These are phyloP conservation scores for Odontamblyopus rebecca DNA, from an alignment of 2,797 vertebrate species.

Conservation along the genomic window DNA sequence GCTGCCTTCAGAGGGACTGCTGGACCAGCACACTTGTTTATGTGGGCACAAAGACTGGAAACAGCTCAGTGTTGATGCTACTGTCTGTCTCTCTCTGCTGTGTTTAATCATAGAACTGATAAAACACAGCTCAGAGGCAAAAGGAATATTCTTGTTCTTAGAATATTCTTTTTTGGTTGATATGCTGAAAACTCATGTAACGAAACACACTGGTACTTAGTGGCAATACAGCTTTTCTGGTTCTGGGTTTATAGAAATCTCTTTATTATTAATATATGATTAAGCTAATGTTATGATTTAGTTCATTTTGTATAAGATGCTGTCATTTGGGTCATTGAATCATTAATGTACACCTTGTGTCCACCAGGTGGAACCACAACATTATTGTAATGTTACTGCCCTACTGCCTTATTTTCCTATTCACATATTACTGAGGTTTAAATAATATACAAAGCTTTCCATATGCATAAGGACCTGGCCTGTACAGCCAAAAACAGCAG, in stretches of 20 bases:
- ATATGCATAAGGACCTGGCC: neutral
- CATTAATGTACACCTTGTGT: neutral
- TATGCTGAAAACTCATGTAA: neutral
- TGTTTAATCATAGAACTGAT: slow-evolving; percentile 19
- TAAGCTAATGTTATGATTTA: too few relatives aligned
- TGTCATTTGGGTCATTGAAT: too few relatives aligned
- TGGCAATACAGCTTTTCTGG: neutral
- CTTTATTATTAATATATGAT: too few relatives aligned
- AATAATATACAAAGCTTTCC: neutral
- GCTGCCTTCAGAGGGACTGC: slow-evolving; percentile 23
- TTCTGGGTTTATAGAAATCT: neutral
- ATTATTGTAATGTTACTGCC: neutral
- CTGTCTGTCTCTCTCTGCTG: slow-evolving; percentile 19
- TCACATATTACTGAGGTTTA: neutral
- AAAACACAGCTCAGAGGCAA: slow-evolving; percentile 22
- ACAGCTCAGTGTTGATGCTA: slow-evolving; percentile 3
- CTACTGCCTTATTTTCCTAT: neutral
- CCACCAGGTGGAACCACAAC: neutral
- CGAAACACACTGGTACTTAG: neutral
- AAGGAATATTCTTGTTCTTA: slow-evolving; percentile 1
- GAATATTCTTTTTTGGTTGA: slow-evolving; percentile 25
- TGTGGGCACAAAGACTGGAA: slow-evolving; percentile 3
- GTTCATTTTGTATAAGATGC: too few relatives aligned
- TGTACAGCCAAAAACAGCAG: slow-evolving; percentile 24
- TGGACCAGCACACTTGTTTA: slow-evolving; percentile 5